A percentile compares a stretch with the other conserved stretches of the same genome.
phyloP scores from a whole-genome alignment of 53 echinoderm and acorn worm species.

The Zoroaster sp. region DNA sequence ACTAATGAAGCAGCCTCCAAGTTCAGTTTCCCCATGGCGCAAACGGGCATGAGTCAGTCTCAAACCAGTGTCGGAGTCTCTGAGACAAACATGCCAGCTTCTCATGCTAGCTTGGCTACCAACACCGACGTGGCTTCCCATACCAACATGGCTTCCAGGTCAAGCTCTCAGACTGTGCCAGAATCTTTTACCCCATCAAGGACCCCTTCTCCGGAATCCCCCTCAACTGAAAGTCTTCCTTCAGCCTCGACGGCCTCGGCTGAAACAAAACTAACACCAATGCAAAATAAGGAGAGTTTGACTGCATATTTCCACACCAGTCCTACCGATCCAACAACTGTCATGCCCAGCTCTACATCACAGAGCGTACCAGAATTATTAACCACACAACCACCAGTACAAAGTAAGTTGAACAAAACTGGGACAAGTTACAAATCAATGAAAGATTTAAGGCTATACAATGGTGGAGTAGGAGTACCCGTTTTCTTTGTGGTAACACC shows the following conservation, averaged over 20 bases:
- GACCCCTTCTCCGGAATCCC: neutral
- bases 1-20: neutral
- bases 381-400: neutral
- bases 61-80: neutral
- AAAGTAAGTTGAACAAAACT: neutral
- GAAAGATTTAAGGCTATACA: neutral
- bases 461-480: neutral
- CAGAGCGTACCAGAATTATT: conserved; percentile 11
- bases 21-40: neutral
- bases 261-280: neutral
- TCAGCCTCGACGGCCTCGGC: neutral
- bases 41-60: neutral
- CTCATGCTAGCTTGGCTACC: neutral
- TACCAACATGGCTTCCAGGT: neutral
- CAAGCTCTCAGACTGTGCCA: neutral
- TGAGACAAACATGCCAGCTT: neutral
- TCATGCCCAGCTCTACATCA: neutral
- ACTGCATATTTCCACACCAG: conserved; percentile 9
- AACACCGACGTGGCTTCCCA: neutral
- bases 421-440: too few relatives aligned
- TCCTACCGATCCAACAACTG: conserved; percentile 15
- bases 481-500: neutral
- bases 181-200: neutral
- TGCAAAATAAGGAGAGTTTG: neutral
- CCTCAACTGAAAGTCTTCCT: neutral